phyloP scores from a whole-genome alignment of 2,113 vertebrate genomes.

The Monarcha castaneiventris region DNA sequence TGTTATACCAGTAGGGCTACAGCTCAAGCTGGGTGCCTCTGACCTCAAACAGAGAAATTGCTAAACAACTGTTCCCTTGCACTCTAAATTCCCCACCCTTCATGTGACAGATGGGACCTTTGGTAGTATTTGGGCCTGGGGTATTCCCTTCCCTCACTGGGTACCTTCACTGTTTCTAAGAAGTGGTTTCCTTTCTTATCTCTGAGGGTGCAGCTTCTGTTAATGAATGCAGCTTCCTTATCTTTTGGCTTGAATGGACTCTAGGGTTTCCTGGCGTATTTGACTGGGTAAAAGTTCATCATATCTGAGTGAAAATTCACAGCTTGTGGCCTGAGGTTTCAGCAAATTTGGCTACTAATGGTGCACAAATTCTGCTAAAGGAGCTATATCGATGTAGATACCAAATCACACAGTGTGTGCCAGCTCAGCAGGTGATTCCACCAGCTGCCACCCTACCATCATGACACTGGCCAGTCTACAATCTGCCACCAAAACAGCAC shows the following conservation, averaged over 20 bases:
- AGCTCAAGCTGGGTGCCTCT: not conserved
- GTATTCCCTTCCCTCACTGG: not conserved
- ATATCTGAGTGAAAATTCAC: not conserved
- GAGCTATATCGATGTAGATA: not conserved
- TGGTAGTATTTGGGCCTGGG: not conserved
- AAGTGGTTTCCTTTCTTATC: not conserved
- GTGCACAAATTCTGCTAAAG: not conserved
- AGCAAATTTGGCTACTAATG: not conserved
- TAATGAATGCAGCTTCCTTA: not conserved
- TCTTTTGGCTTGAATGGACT: not conserved
- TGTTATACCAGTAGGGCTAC: not conserved
- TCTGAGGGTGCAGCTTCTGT: not conserved
- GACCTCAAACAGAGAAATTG: fast-evolving
- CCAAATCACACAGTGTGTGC: not conserved
- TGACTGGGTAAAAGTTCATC: not conserved
- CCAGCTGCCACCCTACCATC: not conserved
- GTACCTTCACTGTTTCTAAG: not conserved
- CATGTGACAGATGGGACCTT: not conserved
- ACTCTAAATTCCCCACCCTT: not conserved
- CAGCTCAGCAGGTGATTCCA: not conserved
- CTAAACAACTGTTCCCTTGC: not conserved
- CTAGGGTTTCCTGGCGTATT: not conserved
- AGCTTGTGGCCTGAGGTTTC: not conserved
- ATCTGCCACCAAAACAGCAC: not conserved
- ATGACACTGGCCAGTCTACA: not conserved